Evolutionary conservation across 2,113 vertebrate genomes (phyloP), one percentile per base, ranked within the genome.

Genomic region (Tenebrosternarchus preto): DNA sequence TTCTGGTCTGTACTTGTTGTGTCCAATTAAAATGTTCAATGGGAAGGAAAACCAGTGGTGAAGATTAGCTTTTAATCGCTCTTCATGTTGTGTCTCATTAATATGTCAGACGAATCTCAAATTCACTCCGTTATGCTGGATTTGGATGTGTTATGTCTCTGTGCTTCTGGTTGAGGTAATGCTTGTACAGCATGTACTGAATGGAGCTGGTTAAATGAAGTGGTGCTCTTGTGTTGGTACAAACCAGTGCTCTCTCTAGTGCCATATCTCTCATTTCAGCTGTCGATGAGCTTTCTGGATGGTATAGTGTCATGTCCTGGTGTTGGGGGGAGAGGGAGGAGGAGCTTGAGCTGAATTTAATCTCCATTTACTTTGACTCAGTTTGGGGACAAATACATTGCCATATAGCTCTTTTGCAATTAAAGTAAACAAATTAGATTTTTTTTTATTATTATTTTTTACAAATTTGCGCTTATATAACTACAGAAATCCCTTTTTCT

Each of bases 91-190:
- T 61, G 67, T 69, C 66, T 77, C 56, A 80, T 81, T 79, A 84
- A 85, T 80, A 82, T 39, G 66, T 79, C 72, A 56, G 25, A 78
- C 69, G 70, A 84, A 82, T 82, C 76, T 46, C 67, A 43, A 57
- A n/a, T 63, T 64, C 66, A 64, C 60, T 81, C 31, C 60, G 33
- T 79, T 78, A 74, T 31, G 56, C 75, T 36, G 53, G 31, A 53
- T 39, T 57, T 71, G 73, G 57, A 73, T 79, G 79, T 83, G 71
- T 53, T 50, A 24, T 56, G 67, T 73, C 50, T 31, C 22, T 24
- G 46, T 24, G 29, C 53, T 33, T 69, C 24, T 53, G 43, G 24
- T 50, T n/a, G n/a, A 77, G 57, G 67, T 73, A 64, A 31, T 24
- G 72, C 43, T 63, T 64, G 55, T 80, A 27, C 66, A 27, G 12